Evolutionary conservation across 2,888 invertebrate species (phyloP).

Genomic region (Dryobota labecula): DNA sequence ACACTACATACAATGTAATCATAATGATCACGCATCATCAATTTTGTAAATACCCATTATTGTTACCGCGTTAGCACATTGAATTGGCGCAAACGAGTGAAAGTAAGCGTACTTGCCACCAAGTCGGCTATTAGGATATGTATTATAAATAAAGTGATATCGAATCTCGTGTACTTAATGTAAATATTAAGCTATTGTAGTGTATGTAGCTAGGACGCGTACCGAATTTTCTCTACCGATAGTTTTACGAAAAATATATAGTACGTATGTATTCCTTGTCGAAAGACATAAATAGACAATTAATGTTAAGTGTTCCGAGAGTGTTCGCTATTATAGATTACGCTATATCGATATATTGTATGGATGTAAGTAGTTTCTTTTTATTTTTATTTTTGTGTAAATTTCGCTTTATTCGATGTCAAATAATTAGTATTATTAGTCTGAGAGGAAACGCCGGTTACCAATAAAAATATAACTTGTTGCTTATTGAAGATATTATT

Average conservation of each 20-base stretch:
- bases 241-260: constrained; percentile 76
- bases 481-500: constrained; percentile 90
- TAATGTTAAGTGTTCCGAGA: constrained; percentile 84
- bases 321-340: constrained; percentile 87
- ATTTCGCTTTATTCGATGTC: constrained; percentile 88
- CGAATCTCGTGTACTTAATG: constrained; percentile 84
- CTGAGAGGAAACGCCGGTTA: constrained; percentile 91
- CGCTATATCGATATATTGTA: constrained; percentile 77
- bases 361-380: constrained; percentile 84
- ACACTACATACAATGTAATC: constrained; percentile 56
- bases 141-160: constrained; percentile 84
- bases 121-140: constrained; percentile 80
- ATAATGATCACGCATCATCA: constrained; percentile 59
- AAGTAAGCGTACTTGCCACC: constrained; percentile 73
- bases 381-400: constrained; percentile 82
- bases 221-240: constrained; percentile 89
- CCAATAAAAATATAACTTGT: constrained; percentile 90
- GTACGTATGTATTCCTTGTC: constrained; percentile 79
- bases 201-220: constrained; percentile 78
- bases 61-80: constrained; percentile 64
- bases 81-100: constrained; percentile 66
- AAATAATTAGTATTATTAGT: constrained; percentile 89
- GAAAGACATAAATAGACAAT: constrained; percentile 76
- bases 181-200: constrained; percentile 83
- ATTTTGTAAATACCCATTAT: constrained; percentile 63